Evolutionary conservation across 2,888 invertebrate species (phyloP).

Genomic region (Drosophila neotestacea): DNA sequence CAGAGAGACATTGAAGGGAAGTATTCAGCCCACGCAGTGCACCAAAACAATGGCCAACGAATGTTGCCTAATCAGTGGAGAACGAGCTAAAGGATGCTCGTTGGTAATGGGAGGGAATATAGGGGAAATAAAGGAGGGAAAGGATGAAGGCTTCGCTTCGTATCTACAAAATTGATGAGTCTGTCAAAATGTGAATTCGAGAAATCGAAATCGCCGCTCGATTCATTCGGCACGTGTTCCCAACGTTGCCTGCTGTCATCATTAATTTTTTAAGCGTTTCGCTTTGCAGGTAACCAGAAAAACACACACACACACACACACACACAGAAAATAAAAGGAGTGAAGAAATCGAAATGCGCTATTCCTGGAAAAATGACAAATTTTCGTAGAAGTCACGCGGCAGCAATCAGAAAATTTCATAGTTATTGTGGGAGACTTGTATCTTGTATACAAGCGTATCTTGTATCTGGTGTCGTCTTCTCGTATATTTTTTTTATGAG

Average conservation of each 20-base stretch:
- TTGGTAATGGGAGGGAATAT: too few species aligned
- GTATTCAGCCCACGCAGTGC: slow-evolving; percentile 58
- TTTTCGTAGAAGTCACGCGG: slow-evolving; percentile 76
- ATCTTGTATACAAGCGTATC: slow-evolving; percentile 5
- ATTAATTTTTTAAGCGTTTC: slow-evolving; percentile 76
- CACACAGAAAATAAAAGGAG: background rate
- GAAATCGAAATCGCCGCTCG: slow-evolving; percentile 52
- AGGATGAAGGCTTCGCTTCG: slow-evolving; percentile 41
- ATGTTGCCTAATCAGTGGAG: slow-evolving; percentile 72
- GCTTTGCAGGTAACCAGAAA: slow-evolving; percentile 50
- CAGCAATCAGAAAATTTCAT: slow-evolving; percentile 20
- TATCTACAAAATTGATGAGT: slow-evolving; percentile 81
- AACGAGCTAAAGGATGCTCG: background rate
- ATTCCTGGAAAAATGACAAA: slow-evolving; percentile 73
- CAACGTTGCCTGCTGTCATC: slow-evolving; percentile 64
- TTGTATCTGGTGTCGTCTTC: slow-evolving; percentile 13
- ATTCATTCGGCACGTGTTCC: slow-evolving; percentile 69
- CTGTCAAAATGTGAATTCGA: slow-evolving; percentile 81
- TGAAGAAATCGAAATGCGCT: slow-evolving; percentile 16
- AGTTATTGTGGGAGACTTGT: slow-evolving; percentile 10
- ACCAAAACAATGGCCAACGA: slow-evolving; percentile 60
- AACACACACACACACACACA: slow-evolving; percentile 2
- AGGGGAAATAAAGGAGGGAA: background rate
- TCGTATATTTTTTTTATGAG: slow-evolving; percentile 65
- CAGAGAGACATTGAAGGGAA: slow-evolving; percentile 5